Evolutionary conservation across 2,113 vertebrate genomes (phyloP), one percentile per base, ranked within the genome.

Genomic region (Stercorarius parasiticus): DNA sequence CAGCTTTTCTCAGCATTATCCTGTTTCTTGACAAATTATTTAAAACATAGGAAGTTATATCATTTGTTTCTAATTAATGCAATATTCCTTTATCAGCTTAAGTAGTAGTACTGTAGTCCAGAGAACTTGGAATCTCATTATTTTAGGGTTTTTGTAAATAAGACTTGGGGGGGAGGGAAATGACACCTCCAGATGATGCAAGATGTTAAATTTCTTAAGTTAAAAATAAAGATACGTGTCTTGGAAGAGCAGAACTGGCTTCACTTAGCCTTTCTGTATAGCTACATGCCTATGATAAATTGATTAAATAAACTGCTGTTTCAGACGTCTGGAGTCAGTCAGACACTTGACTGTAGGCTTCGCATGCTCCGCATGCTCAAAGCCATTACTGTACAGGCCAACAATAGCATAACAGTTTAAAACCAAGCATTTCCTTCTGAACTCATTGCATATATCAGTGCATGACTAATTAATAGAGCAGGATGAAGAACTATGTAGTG

Each of bases 301-400:
- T 97, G 93, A 97, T 97, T 97, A 98, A 98, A 97, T 97, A 97
- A 98, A 97, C 95, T 92, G 88, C 96, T 95, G 64, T 92, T 92
- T 95, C 91, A 96, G 95, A 96, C 2, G 32, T 97, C 95, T 98
- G 94, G 93, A 96, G 43, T 97, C 93, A 98, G 93, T 94, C 95
- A 96, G 94, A 88, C 82, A 61, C 82, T 97, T 91, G 52, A 80
- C 70, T 88, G 67, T 87, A 96, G 65, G 59, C 88, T 69, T 69
- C 6, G 25, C 45, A 15, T 61, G 85, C 91, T 89, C 90, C 6
- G 25, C 45, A 15, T 61, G 85, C 91, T 89, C 90, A 94, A 87
- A 94, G 71, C 76, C 94, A 62, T 93, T 69, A 89, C 69, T 96
- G 90, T 92, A n/a, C 64, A 82, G 78, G 95, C 96, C 97, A 97